These are phyloP conservation scores for Lytechinus pictus DNA, from an alignment of 35 echinoderm and acorn worm genomes.

Conservation along the genomic window DNA sequence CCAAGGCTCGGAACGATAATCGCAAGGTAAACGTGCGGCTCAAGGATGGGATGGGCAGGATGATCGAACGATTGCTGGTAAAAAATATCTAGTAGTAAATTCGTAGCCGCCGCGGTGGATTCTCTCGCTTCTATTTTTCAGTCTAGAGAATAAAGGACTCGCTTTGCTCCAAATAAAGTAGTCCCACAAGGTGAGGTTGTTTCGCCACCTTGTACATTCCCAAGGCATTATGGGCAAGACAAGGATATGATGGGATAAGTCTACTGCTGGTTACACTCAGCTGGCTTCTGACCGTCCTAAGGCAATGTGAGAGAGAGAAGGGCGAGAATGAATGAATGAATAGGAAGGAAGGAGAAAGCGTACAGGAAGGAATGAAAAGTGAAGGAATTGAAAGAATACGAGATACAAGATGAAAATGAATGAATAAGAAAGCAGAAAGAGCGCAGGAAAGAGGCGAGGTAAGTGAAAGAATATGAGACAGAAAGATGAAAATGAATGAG, in stretches of 20 bases:
- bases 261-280: conserved; percentile 60
- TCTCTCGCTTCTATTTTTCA: no score
- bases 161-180: background rate
- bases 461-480: no score
- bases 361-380: background rate
- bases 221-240: background rate
- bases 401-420: background rate
- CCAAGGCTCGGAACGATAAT: background rate
- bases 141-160: background rate
- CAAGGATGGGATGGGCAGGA: no score
- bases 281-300: conserved; percentile 54
- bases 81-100: background rate
- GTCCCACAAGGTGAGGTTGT: background rate
- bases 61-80: background rate
- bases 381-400: no score
- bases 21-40: background rate
- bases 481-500: no score
- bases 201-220: background rate
- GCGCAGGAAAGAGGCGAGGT: no score
- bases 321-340: background rate
- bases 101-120: background rate
- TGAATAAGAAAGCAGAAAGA: background rate
- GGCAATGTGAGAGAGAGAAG: conserved; percentile 7
- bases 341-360: background rate
- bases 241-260: background rate